phyloP scores from a whole-genome alignment of 1,140 invertebrate species.

The Episyrphus balteatus region DNA sequence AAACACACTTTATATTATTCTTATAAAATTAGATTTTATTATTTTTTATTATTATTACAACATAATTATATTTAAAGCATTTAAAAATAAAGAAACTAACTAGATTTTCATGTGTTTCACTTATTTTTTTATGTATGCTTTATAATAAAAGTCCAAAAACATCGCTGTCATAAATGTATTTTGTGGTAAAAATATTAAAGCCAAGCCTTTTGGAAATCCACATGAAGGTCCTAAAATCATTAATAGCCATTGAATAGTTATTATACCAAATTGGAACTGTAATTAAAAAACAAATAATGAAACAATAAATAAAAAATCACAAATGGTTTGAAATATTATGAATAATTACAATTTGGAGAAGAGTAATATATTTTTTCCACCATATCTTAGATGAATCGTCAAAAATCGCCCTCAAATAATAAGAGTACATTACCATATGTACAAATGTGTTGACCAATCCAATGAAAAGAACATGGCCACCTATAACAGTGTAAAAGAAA shows the following conservation, averaged over 20 bases:
- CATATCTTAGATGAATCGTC: conserved; percentile 52
- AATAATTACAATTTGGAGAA: conserved; percentile 55
- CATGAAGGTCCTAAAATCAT: neutral
- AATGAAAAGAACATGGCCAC: conserved; percentile 51
- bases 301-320: too few relatives aligned
- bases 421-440: conserved; percentile 64
- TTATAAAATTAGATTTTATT: too few relatives aligned
- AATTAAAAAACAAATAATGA: too few relatives aligned
- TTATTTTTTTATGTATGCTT: neutral
- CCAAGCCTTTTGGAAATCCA: neutral
- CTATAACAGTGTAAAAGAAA: too few relatives aligned
- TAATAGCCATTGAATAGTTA: conserved; percentile 45
- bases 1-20: too few relatives aligned
- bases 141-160: neutral
- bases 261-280: conserved; percentile 50
- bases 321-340: too few relatives aligned
- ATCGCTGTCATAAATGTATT: neutral
- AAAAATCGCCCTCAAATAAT: conserved; percentile 55
- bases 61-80: too few relatives aligned
- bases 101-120: too few relatives aligned
- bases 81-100: too few relatives aligned
- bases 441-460: conserved; percentile 62
- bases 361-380: conserved; percentile 74
- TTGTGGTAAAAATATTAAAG: neutral
- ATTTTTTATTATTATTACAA: too few relatives aligned